Evolutionary conservation across 2,888 invertebrate genomes (phyloP), one percentile per base, ranked within the genome.

Genomic region (Minunthozetes semirufus): DNA sequence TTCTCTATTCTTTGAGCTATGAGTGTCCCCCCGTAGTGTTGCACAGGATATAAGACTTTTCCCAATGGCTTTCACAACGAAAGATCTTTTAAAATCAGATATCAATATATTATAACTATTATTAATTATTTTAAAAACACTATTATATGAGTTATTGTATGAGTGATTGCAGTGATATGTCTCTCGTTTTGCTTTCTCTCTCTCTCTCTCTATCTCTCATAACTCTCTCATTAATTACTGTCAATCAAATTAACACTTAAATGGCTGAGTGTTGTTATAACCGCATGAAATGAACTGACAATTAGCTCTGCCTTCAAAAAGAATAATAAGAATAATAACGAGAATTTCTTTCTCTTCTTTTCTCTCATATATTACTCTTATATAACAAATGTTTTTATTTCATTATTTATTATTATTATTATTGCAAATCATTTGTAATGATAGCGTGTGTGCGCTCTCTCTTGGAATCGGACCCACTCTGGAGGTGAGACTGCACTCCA

Each of bases 371-470:
- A n/a, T n/a, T n/a, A n/a, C n/a, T n/a, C n/a, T 6, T 42, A 42
- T 11, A 42, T 6, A 42, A 11, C 6, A 42, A 9, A 11, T 42
- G 42, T 17, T 53, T 53, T 53, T 53, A 53, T 53, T n/a, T 53
- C n/a, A 53, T 53, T 53, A 53, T 53, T 53, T 53, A 53, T 53
- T 53, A 53, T 53, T 53, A 53, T 53, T 53, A 53, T 53, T 53
- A 53, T 53, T 53, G 53, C 53, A 53, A 17, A n/a, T 53, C 53
- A 53, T 53, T 19, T 53, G 53, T 53, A 53, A 53, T 53, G 53
- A 53, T 53, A 53, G 53, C 53, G 53, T 53, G 53, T 53, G 53
- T 19, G 53, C 53, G 42, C 53, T n/a, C 53, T 53, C 53, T n/a
- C n/a, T n/a, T n/a, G n/a, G n/a, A n/a, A n/a, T n/a, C 5, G 53